These are phyloP conservation scores for Meandrina meandrites DNA, from an alignment of 92 coral and sea anemone species.

Conservation along the genomic window DNA sequence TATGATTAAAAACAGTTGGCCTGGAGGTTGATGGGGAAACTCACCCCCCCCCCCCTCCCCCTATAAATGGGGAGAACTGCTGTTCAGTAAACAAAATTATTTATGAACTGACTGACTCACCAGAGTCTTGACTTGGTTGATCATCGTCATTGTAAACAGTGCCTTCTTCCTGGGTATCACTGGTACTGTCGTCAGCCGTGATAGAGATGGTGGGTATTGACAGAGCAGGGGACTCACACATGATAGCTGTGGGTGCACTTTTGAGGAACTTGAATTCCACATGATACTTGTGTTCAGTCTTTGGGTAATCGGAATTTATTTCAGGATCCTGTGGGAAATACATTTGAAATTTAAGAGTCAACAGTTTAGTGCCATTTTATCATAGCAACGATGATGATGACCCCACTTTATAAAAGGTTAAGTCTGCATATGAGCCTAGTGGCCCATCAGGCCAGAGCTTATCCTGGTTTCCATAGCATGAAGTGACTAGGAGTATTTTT, in stretches of 20 bases:
- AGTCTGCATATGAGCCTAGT: too few species aligned
- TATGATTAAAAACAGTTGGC: too few species aligned
- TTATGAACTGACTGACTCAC: slow-evolving; percentile 26
- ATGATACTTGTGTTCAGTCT: slow-evolving; percentile 88
- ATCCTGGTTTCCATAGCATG: too few species aligned
- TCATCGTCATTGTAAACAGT: neutral
- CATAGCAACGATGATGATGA: too few species aligned
- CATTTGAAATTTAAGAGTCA: neutral
- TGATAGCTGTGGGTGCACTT: slow-evolving; percentile 25
- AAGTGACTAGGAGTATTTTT: too few species aligned
- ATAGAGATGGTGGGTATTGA: slow-evolving; percentile 69
- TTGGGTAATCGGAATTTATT: slow-evolving; percentile 76
- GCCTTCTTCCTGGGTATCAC: slow-evolving; percentile 8
- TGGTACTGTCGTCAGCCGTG: slow-evolving; percentile 39
- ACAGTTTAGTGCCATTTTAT: neutral
- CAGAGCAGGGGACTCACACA: slow-evolving; percentile 46
- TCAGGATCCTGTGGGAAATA: slow-evolving; percentile 80
- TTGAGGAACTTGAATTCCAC: slow-evolving; percentile 85
- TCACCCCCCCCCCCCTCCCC: too few species aligned
- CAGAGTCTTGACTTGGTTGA: slow-evolving; percentile 6
- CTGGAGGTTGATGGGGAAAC: too few species aligned
- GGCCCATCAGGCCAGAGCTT: too few species aligned
- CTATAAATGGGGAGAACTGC: too few species aligned
- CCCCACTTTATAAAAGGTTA: too few species aligned
- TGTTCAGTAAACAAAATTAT: too few species aligned